A percentile compares a stretch with the other conserved stretches of the same genome.
Conservation (phyloP, 2,888 invertebrate species). For the Argyresthia albistria region DNA sequence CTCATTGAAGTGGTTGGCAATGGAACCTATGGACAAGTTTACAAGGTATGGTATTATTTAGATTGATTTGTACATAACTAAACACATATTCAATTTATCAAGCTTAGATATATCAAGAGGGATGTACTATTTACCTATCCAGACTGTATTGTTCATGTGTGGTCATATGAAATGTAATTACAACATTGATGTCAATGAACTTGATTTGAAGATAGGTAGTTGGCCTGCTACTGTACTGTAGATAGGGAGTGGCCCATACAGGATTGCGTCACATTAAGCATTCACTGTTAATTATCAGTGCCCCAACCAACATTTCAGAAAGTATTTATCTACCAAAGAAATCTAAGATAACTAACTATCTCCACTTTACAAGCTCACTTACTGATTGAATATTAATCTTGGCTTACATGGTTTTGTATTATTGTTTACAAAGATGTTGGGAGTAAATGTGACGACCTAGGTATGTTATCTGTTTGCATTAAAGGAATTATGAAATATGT, state of each 20-base stretch:
- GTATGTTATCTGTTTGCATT: no score
- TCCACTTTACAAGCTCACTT: no score
- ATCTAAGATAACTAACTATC: neutral
- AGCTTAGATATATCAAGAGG: no score
- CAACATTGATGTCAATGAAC: slow-evolving; percentile 49
- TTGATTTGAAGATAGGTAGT: slow-evolving; percentile 20
- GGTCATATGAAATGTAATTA: neutral
- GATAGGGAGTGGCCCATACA: slow-evolving; percentile 2
- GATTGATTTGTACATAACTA: neutral
- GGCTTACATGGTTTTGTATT: no score
- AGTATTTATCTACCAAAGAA: neutral
- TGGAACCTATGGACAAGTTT: slow-evolving; percentile 99
- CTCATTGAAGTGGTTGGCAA: slow-evolving; percentile 99
- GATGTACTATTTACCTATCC: no score
- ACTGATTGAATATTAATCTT: no score
- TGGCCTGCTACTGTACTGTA: neutral
- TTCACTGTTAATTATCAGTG: no score
- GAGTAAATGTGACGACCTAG: no score
- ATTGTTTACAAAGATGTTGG: no score
- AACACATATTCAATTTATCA: no score
- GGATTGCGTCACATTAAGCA: neutral
- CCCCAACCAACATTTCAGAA: neutral
- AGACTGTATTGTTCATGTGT: no score
- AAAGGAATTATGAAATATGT: no score
- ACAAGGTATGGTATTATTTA: slow-evolving; percentile 80